Base-by-base conservation (phyloP, 1,140 invertebrate genomes). In the Rhyacophila brunnea region DNA sequence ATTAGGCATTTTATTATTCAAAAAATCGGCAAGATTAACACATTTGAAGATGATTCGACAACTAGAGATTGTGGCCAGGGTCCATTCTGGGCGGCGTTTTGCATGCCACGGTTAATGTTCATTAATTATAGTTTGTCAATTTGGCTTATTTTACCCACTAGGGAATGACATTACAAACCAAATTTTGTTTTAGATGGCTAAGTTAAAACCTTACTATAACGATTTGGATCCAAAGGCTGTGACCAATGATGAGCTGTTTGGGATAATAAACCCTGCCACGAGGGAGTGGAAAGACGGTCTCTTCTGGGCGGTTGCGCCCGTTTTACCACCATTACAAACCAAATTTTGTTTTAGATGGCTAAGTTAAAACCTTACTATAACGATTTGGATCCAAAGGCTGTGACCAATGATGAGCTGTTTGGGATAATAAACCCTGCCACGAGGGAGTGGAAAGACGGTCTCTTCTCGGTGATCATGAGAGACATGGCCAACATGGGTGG, bases 231-330 rank as follows among this genome's bases (percentile, higher is more conserved):
- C 96, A 1, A 96, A 96, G 78, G 93, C 94, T 23, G 92, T 98
- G 4, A 96, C 94, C 0, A 97, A 95, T 68, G 93, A 98, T 69
- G 96, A 98, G 72, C 79, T 98, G 14, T 98, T 96, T 77, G 95
- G 95, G 9, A 86, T 96, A 43, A 96, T 98, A 50, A 97, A 98
- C 80, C 91, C 94, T 10, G 80, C 92, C 0, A 98, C 95, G 0
- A 82, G 95, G 67, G 95, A 98, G 80, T 98, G 95, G 95, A 96
- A 95, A 74, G 95, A 98, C 74, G 95, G 94, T 55, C 78, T 98
- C 42, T 92, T 97, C 70, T 97, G 95, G 0, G 87, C 90, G 0
- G 85, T 96, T n/a, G n/a, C n/a, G n/a, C n/a, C n/a, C n/a, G n/a
- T n/a, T n/a, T n/a, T n/a, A n/a, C n/a, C n/a, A n/a, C n/a, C n/a